Evolutionary conservation across 2,888 invertebrate genomes (phyloP), one percentile per base, ranked within the genome.

Genomic region (Dioctria linearis): DNA sequence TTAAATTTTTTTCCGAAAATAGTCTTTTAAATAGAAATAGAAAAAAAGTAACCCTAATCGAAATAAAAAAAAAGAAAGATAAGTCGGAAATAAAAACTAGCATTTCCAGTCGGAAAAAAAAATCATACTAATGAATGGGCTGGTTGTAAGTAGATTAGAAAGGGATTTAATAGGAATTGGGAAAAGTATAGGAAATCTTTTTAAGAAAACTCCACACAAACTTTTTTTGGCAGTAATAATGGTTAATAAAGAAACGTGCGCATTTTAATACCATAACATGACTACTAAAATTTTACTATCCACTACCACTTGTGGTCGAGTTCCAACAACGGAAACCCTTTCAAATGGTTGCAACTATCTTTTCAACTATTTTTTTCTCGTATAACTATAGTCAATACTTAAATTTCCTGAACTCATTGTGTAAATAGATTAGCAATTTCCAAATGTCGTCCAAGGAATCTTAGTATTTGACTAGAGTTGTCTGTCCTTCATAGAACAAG

Each of bases 251-350:
- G 46, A 71, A 71, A 71, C 11, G 71, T 71, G 71, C 71, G 71
- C 75, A 75, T 63, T 63, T 25, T 49, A 78, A 78, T 63, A 78
- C 76, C 46, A 78, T 9, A 63, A 78, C 46, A 63, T 40, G 39
- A 61, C 61, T 59, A 75, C 61, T 25, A 49, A 46, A 63, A 40
- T 78, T 78, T 25, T 59, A 40, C 61, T 75, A 61, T 37, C 61
- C 8, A 61, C 49, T 66, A 61, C 65, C 78, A 78, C 78, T 78
- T 78, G 54, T 42, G 66, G 78, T 78, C 66, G 51, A 66, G 66
- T 78, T 78, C 65, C 66, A 40, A 46, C 4, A 6, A 11, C 25
- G n/a, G 54, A 43, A 78, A 78, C 66, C 51, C 40, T 78, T 66
- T 66, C 40, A 78, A 78, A 42, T 66, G 78, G 61, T 75, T 42